Evolutionary conservation across 1,140 invertebrate species (phyloP).

Genomic region (Zaprionus lachaisei): DNA sequence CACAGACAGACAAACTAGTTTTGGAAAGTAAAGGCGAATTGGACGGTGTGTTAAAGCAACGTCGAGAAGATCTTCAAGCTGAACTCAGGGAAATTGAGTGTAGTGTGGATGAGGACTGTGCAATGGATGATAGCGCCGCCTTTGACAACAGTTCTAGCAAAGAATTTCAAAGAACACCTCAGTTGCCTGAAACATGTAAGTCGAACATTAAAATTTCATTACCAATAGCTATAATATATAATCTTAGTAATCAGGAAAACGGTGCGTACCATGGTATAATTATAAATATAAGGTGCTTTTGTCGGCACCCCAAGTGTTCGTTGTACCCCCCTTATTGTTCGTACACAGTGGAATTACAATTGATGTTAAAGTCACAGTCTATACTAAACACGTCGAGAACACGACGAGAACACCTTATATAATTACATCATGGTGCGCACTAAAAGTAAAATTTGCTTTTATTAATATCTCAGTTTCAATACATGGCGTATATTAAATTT

Average conservation of each 20-base stretch:
- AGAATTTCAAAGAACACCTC: slow-evolving; percentile 2
- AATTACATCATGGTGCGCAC: no score
- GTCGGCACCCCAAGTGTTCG: no score
- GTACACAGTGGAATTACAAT: no score
- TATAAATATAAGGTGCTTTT: no score
- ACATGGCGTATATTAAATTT: no score
- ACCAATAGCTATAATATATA: neutral
- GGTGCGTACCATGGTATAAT: no score
- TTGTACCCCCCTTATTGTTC: no score
- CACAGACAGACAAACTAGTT: slow-evolving; percentile 54
- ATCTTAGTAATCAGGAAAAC: neutral
- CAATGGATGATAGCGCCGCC: slow-evolving; percentile 44
- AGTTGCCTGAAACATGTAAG: slow-evolving; percentile 22
- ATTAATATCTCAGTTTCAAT: no score
- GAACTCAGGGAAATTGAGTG: slow-evolving; percentile 61
- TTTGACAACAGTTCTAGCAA: slow-evolving; percentile 45
- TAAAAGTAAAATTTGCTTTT: no score
- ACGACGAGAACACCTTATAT: no score
- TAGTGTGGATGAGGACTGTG: slow-evolving; percentile 57
- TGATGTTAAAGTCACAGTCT: no score
- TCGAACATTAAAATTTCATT: neutral
- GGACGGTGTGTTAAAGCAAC: slow-evolving; percentile 47
- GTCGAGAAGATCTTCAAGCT: slow-evolving; percentile 55
- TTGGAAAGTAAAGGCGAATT: slow-evolving; percentile 58
- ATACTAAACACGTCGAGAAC: no score